Evolutionary conservation across 2,888 invertebrate species (phyloP).

Genomic region (Eupithecia pulchellata): DNA sequence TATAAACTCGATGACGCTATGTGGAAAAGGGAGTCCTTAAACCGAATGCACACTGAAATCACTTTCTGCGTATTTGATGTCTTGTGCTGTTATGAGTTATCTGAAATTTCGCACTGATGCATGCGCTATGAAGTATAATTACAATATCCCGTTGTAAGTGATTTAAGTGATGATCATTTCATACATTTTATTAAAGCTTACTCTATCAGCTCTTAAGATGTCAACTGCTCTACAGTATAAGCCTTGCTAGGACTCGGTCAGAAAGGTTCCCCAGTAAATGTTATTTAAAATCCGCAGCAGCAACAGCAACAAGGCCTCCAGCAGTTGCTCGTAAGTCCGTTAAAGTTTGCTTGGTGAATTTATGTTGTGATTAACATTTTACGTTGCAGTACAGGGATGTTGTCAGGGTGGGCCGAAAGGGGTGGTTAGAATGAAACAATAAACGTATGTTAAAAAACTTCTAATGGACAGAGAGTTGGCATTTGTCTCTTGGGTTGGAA

Average conservation of each 20-base stretch:
- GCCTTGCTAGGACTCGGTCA: slow-evolving; percentile 3
- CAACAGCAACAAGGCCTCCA: slow-evolving; percentile 96
- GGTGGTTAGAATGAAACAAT: neutral
- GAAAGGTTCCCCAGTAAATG: slow-evolving; percentile 21
- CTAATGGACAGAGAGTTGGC: neutral
- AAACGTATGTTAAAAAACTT: neutral
- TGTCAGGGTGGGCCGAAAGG: slow-evolving; percentile 38
- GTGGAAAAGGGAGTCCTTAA: neutral
- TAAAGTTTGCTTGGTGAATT: slow-evolving; percentile 69
- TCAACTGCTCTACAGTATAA: slow-evolving; percentile 6
- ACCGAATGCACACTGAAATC: neutral
- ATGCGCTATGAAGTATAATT: neutral
- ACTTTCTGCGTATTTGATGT: neutral
- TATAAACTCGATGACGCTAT: neutral
- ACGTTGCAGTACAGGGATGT: slow-evolving; percentile 51
- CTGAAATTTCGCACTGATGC: neutral
- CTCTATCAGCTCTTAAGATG: no score
- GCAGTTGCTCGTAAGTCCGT: slow-evolving; percentile 94
- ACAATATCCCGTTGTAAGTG: neutral
- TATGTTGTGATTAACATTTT: slow-evolving; percentile 77
- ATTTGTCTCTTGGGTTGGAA: neutral
- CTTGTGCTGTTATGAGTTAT: neutral
- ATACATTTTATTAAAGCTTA: neutral
- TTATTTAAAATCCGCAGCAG: slow-evolving; percentile 84
- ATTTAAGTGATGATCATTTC: neutral